Base-by-base conservation (phyloP, 2,888 invertebrate genomes). In the Eilema sororculum region DNA sequence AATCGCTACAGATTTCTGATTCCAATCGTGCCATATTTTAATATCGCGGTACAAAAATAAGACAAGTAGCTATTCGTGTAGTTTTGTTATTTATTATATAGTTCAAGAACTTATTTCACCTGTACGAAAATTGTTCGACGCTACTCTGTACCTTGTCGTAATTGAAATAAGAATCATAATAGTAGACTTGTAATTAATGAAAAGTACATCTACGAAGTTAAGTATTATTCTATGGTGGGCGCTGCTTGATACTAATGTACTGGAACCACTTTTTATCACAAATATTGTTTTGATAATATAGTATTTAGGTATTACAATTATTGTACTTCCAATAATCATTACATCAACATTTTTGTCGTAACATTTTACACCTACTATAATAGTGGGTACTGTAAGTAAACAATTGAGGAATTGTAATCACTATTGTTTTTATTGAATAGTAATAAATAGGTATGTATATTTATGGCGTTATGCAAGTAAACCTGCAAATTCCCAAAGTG, bases 401-500 rank as follows among this genome's bases (percentile, higher is more conserved):
- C 73, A 77, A 88, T 87, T 78, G 83, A 91, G 93, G 92, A 93
- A 93, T 93, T 94, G 91, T 93, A 93, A 90, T 87, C 89, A 89
- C 72, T 87, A 91, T 91, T 89, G 89, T 91, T 93, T 92, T 92
- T 89, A 89, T 90, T 83, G 82, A 84, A 82, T 88, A 85, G 84
- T 85, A 84, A 77, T 81, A 79, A 87, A 89, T 91, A 91, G 87
- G 88, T 90, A 91, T 89, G 87, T 91, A 91, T 92, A 90, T 92
- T 92, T 90, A 92, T 88, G 82, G 92, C 91, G 93, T 93, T 94
- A 94, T 93, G 92, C 93, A 93, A 93, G 91, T 94, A 88, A 93
- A 93, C 94, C 93, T 94, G 94, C 94, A 90, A 93, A 93, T 93
- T 93, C 93, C 94, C 93, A 95, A 95, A 94, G 95, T 95, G 95